Evolutionary conservation across 1,140 invertebrate species (phyloP).

Genomic region (Acyrthosiphon pisum): DNA sequence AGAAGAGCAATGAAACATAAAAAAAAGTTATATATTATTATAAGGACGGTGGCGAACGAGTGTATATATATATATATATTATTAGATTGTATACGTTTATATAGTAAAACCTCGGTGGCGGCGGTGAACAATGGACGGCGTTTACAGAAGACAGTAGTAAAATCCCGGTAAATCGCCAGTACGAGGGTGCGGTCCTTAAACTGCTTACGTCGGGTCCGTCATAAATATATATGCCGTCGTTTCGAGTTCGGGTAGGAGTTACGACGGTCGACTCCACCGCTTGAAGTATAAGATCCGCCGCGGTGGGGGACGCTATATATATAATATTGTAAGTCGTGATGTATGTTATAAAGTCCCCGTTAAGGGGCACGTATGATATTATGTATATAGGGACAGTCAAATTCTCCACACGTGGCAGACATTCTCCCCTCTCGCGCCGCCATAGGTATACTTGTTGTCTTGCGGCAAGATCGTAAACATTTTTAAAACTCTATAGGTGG

Average conservation of each 20-base stretch:
- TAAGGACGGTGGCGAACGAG: background rate
- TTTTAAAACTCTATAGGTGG: background rate
- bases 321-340: background rate
- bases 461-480: background rate
- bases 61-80: background rate
- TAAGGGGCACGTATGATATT: too few species aligned
- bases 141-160: background rate
- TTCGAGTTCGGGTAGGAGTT: background rate
- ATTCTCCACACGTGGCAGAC: background rate
- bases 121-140: background rate
- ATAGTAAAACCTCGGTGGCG: background rate
- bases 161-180: conserved; percentile 5
- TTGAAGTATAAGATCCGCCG: background rate
- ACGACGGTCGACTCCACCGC: background rate
- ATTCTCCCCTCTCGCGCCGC: background rate
- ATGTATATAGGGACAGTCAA: background rate
- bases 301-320: background rate
- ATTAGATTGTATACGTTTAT: background rate
- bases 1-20: background rate
- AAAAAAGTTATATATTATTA: background rate
- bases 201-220: background rate
- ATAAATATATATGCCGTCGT: background rate
- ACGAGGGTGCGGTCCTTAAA: background rate
- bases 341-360: background rate
- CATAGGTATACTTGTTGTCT: background rate